A percentile compares a stretch with the other conserved stretches of the same genome.
These are phyloP conservation scores for Episyrphus balteatus DNA, from an alignment of 1,140 invertebrate species.

Conservation along the genomic window DNA sequence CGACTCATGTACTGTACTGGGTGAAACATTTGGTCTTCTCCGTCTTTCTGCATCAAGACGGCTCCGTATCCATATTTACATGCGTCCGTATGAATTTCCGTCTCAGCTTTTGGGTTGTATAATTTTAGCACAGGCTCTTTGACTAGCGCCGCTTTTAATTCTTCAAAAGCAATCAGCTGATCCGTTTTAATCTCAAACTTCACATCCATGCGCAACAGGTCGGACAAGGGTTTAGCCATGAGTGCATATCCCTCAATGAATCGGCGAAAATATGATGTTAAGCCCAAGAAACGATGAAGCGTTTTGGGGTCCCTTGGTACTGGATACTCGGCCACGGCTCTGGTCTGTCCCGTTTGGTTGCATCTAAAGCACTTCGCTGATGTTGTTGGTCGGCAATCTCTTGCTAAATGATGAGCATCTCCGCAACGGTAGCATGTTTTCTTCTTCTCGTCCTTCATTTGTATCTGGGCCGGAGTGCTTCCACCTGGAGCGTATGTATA, in stretches of 20 bases:
- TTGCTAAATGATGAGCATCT: not conserved
- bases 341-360: not conserved
- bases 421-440: not conserved
- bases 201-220: constrained; percentile 4
- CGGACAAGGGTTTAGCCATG: constrained; percentile 17
- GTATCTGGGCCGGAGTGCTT: not conserved
- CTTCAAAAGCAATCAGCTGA: constrained; percentile 2
- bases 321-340: constrained; percentile 23
- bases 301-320: constrained; percentile 15
- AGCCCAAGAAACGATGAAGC: constrained; percentile 22
- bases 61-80: constrained; percentile 18
- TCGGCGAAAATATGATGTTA: constrained; percentile 28
- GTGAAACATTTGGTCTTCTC: constrained; percentile 7
- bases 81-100: too few species aligned
- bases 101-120: constrained; percentile 21
- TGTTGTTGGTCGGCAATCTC: not conserved
- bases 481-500: not conserved
- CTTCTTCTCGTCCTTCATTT: not conserved
- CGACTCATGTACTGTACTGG: constrained; percentile 20
- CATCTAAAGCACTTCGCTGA: not conserved
- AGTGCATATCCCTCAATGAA: constrained; percentile 22
- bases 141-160: constrained; percentile 3
- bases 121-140: constrained; percentile 23
- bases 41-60: constrained; percentile 19
- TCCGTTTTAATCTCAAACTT: constrained; percentile 4